Conservation (phyloP, 1,140 invertebrate genomes). For the Drosophila chauvacae region DNA sequence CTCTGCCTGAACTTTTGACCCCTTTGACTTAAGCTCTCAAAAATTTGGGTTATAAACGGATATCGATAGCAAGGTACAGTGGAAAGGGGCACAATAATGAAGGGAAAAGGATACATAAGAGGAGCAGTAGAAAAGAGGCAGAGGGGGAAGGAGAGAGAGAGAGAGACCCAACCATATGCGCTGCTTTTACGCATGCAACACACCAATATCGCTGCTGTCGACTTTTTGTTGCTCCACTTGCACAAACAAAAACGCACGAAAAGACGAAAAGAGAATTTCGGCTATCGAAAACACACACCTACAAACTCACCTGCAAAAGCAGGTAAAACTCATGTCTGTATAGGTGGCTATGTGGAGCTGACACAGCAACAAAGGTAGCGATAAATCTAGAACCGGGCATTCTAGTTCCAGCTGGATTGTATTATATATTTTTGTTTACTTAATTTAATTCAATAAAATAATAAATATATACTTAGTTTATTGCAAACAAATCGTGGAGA, state of each 20-base stretch:
- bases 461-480: neutral
- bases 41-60: constrained; percentile 24
- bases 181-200: constrained; percentile 27
- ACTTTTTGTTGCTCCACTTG: constrained; percentile 49
- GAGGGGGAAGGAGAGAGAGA: neutral
- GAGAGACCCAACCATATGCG: neutral
- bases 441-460: neutral
- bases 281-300: constrained; percentile 31
- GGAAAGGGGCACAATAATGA: neutral
- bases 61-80: constrained; percentile 18
- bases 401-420: constrained; percentile 7
- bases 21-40: neutral
- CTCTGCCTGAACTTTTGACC: constrained; percentile 14
- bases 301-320: constrained; percentile 24
- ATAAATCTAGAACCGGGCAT: constrained; percentile 36
- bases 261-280: constrained; percentile 47
- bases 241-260: constrained; percentile 48
- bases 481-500: neutral
- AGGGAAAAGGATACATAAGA: constrained; percentile 10
- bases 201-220: constrained; percentile 15
- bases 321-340: constrained; percentile 32
- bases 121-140: neutral
- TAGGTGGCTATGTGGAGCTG: constrained; percentile 23
- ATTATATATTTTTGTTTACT: neutral
- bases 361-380: constrained; percentile 32